A percentile compares a stretch with the other conserved stretches of the same genome.
These are phyloP conservation scores for Anoplophora glabripennis DNA, from an alignment of 1,140 invertebrate genomes.

Conservation along the genomic window DNA sequence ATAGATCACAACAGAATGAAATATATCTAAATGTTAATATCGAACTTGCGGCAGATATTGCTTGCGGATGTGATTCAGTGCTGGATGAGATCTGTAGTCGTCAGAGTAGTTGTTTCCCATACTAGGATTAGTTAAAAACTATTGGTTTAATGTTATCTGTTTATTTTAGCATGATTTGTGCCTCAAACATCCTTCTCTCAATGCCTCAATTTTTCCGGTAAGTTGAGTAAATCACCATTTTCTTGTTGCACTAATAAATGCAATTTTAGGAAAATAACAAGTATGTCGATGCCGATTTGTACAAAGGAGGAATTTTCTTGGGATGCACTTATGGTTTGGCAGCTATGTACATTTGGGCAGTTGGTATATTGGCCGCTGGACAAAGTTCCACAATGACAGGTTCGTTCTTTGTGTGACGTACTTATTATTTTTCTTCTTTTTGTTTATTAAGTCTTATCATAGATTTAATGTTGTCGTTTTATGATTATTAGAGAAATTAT, in stretches of 20 bases:
- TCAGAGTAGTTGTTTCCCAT: too few relatives aligned
- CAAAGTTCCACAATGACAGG: conserved; percentile 93
- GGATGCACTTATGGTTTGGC: conserved; percentile 79
- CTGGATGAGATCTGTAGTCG: too few relatives aligned
- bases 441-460: neutral
- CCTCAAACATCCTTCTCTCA: conserved; percentile 27
- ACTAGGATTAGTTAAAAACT: too few relatives aligned
- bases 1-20: too few relatives aligned
- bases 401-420: conserved; percentile 1
- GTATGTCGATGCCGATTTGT: conserved; percentile 73
- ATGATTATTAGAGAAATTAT: too few relatives aligned
- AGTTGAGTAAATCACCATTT: neutral
- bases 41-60: too few relatives aligned
- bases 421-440: neutral
- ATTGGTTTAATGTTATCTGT: neutral
- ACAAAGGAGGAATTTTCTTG: conserved; percentile 80
- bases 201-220: conserved; percentile 34
- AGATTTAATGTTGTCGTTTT: too few relatives aligned
- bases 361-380: conserved; percentile 87
- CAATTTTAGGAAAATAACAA: conserved; percentile 49
- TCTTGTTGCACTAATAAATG: neutral
- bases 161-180: conserved; percentile 16
- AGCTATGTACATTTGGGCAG: conserved; percentile 88
- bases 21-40: too few relatives aligned
- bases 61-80: too few relatives aligned